These are phyloP conservation scores for Hypotaenidia okinawae DNA, from an alignment of 2,797 vertebrate species.

Conservation along the genomic window DNA sequence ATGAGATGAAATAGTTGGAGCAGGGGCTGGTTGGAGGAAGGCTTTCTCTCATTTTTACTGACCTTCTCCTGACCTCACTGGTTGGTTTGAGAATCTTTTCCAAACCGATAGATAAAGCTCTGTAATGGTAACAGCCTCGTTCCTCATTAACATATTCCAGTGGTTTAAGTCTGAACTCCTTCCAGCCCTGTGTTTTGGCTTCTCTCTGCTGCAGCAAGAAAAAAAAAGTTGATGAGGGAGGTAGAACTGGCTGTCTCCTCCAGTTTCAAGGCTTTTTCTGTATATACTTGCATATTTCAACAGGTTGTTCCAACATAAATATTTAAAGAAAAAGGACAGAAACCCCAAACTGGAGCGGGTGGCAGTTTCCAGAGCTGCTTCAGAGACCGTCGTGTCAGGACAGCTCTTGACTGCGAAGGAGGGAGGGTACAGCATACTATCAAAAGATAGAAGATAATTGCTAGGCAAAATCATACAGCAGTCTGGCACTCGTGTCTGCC, in stretches of 20 bases:
- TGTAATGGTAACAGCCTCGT: not conserved
- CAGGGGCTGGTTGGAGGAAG: not conserved
- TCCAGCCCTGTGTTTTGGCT: constrained; percentile 15
- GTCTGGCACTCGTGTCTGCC: not conserved
- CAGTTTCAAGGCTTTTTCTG: not conserved
- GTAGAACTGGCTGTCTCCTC: not conserved
- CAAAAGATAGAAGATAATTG: constrained; percentile 28
- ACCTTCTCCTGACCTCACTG: constrained; percentile 5
- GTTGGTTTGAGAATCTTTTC: not conserved
- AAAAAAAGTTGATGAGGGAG: not conserved
- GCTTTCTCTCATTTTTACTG: not conserved
- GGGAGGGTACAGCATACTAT: not conserved
- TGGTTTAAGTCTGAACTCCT: constrained; percentile 14
- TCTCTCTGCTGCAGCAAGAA: constrained; percentile 25
- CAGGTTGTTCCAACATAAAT: constrained; percentile 49
- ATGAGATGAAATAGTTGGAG: not conserved
- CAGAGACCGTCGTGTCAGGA: not conserved
- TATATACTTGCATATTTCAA: constrained; percentile 22
- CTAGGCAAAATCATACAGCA: constrained; percentile 10
- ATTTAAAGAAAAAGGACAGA: constrained; percentile 29
- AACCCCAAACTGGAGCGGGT: not conserved
- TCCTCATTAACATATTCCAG: not conserved
- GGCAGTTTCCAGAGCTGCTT: constrained; percentile 2
- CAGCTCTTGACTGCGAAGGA: not conserved
- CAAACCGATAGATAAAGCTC: constrained; percentile 24